A percentile compares a stretch with the other conserved stretches of the same genome.
Conservation (phyloP, 2,113 vertebrate species). For the Phalacrocorax aristotelis region DNA sequence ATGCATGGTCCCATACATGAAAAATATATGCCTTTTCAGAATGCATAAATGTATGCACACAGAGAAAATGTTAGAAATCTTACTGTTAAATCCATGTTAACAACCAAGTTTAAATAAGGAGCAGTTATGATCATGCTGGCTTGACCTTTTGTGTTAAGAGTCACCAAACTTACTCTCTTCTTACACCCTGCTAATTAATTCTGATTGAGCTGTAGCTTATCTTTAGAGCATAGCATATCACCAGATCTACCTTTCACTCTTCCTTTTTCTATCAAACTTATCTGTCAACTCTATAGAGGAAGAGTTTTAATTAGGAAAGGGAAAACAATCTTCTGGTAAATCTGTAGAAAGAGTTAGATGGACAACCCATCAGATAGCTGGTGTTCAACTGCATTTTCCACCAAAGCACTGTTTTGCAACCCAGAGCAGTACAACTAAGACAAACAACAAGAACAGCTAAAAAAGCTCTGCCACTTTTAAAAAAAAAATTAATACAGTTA, state of each 20-base stretch:
- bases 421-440: neutral
- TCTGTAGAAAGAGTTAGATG: neutral
- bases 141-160: neutral
- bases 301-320: neutral
- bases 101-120: neutral
- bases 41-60: neutral
- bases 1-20: neutral
- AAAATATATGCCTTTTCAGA: neutral
- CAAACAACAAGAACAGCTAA: neutral
- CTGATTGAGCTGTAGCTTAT: neutral
- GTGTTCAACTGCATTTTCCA: neutral
- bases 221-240: neutral
- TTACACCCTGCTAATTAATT: neutral
- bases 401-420: neutral
- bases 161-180: neutral
- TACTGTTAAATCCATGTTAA: neutral
- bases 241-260: neutral
- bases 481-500: neutral
- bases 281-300: neutral
- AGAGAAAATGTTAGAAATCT: neutral
- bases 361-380: neutral
- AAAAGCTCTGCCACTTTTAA: neutral
- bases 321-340: neutral
- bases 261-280: neutral
- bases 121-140: neutral